A percentile compares a stretch with the other conserved stretches of the same genome.
Evolutionary conservation across 2,888 invertebrate species (phyloP).

Genomic region (Idaea dimidiata): DNA sequence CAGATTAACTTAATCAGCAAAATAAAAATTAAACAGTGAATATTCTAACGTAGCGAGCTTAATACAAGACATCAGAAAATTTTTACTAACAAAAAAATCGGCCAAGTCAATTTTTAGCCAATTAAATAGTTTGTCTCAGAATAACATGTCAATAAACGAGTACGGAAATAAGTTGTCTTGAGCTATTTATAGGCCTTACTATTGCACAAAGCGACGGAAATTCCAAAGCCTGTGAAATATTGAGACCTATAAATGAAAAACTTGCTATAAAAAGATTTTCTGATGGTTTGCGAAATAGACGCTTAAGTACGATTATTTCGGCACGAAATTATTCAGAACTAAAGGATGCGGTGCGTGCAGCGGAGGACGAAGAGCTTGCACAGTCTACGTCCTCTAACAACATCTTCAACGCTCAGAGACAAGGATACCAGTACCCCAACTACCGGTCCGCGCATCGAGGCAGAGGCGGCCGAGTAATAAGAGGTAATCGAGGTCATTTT

Average conservation of each 20-base stretch:
- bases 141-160: background rate
- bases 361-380: constrained; percentile 5
- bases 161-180: constrained; percentile 2
- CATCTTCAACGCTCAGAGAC: too few relatives aligned
- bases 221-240: constrained; percentile 12
- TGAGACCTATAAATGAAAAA: constrained; percentile 25
- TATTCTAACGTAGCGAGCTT: background rate
- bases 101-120: background rate
- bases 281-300: constrained; percentile 22
- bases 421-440: too few relatives aligned
- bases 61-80: background rate
- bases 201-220: constrained; percentile 25
- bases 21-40: background rate
- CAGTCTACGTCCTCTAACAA: too few relatives aligned
- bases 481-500: too few relatives aligned
- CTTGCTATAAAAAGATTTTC: constrained; percentile 24
- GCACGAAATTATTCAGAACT: constrained; percentile 7
- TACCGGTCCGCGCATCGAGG: too few relatives aligned
- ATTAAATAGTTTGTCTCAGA: background rate
- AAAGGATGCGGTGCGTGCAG: constrained; percentile 11
- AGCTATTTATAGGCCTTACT: constrained; percentile 27
- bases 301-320: constrained; percentile 22
- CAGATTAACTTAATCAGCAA: background rate
- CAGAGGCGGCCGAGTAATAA: too few relatives aligned
- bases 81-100: background rate